A percentile compares a stretch with the other conserved stretches of the same genome.
Conservation (phyloP, 2,888 invertebrate genomes). For the Ormyrus rosae region DNA sequence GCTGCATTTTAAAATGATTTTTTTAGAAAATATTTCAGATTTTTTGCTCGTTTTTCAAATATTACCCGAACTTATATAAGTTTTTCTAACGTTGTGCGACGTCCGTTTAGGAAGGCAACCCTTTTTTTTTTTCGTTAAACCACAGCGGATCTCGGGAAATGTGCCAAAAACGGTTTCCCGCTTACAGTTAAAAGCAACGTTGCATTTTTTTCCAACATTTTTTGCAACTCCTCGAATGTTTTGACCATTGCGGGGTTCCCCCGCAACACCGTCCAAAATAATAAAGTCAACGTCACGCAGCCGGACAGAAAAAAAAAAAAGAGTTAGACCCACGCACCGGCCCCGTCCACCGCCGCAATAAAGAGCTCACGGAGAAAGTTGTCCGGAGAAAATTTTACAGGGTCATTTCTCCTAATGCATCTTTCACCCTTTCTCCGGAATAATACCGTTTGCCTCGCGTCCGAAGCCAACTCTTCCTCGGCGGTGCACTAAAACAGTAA, state of each 20-base stretch:
- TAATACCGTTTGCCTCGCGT: neutral
- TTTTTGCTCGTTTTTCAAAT: no score
- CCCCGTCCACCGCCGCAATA: conserved; percentile 27
- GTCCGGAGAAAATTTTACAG: conserved; percentile 33
- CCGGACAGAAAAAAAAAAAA: conserved; percentile 35
- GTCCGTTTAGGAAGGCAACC: no score
- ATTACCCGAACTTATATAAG: no score
- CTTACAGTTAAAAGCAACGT: conserved; percentile 23
- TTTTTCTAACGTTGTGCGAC: no score
- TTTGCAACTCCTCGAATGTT: neutral
- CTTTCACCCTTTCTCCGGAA: conserved; percentile 26
- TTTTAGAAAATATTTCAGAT: no score
- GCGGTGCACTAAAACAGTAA: conserved; percentile 55
- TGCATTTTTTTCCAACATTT: conserved; percentile 28
- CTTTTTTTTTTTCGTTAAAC: conserved; percentile 4
- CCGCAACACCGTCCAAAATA: conserved; percentile 26
- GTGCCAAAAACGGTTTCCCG: conserved; percentile 40
- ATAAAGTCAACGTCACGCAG: conserved; percentile 34
- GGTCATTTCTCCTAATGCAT: conserved; percentile 57
- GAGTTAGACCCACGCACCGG: conserved; percentile 7
- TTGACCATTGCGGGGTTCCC: no score
- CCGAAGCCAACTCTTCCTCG: neutral
- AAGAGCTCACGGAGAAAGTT: conserved; percentile 52
- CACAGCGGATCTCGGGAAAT: conserved; percentile 14
- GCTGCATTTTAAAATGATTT: no score